Conservation (phyloP, 2,888 invertebrate genomes). For the Psylliodes chrysocephalus region DNA sequence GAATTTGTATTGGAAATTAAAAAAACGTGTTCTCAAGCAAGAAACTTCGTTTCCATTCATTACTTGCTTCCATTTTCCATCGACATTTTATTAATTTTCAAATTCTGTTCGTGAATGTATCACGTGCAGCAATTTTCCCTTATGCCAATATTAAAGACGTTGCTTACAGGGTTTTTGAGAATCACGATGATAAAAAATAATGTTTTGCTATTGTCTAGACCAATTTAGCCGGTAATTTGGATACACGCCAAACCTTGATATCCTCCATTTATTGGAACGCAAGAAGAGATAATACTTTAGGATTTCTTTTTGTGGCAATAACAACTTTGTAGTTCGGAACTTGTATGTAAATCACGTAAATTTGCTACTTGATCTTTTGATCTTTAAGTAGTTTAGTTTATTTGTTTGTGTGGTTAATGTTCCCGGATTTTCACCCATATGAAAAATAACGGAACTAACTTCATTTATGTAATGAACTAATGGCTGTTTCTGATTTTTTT, state of each 20-base stretch:
- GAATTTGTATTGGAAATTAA: too few species aligned
- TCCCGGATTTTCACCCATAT: too few species aligned
- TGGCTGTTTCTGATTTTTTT: too few species aligned
- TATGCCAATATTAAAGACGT: not conserved
- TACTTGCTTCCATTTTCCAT: too few species aligned
- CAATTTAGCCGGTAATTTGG: conserved; percentile 14
- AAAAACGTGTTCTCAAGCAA: too few species aligned
- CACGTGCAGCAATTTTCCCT: not conserved
- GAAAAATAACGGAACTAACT: too few species aligned
- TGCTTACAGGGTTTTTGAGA: not conserved
- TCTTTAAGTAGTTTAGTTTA: not conserved
- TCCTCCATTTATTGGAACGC: not conserved
- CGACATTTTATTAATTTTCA: too few species aligned
- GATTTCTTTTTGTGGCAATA: conserved; percentile 9
- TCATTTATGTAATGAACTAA: too few species aligned
- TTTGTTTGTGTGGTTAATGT: not conserved
- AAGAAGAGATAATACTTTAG: not conserved
- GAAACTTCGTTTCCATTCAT: too few species aligned
- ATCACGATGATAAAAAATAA: conserved; percentile 7
- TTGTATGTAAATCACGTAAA: not conserved
- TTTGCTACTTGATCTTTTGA: not conserved
- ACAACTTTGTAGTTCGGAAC: not conserved
- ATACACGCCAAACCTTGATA: conserved; percentile 5
- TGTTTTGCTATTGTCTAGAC: conserved; percentile 13
- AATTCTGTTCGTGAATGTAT: too few species aligned